Percentiles rank a stretch among this genome's conserved stretches.
Evolutionary conservation across 2,797 vertebrate species (phyloP).

Genomic region (Lacerta bilineata): DNA sequence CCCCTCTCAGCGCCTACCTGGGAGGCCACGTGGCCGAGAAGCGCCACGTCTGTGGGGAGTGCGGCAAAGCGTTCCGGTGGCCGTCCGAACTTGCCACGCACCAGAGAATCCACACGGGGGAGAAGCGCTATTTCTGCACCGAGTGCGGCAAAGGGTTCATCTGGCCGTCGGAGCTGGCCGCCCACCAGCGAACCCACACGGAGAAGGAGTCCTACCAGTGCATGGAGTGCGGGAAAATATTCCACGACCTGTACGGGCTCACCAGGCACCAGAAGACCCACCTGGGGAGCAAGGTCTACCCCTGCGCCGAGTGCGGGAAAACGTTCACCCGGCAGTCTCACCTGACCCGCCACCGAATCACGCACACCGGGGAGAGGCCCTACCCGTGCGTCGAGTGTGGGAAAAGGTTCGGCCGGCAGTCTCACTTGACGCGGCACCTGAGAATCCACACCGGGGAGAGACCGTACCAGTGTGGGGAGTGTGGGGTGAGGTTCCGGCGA

Average conservation of each 20-base stretch:
- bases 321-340: constrained; percentile 35
- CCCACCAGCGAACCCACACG: constrained; percentile 44
- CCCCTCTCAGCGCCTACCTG: background rate
- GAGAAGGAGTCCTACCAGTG: constrained; percentile 41
- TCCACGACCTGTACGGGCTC: constrained; percentile 33
- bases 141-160: constrained; percentile 42
- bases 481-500: constrained; percentile 40
- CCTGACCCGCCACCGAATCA: constrained; percentile 46
- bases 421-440: constrained; percentile 45
- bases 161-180: constrained; percentile 30
- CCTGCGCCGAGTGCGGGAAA: constrained; percentile 30
- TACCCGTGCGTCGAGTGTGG: constrained; percentile 37
- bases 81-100: constrained; percentile 33
- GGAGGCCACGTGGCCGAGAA: constrained; percentile 3
- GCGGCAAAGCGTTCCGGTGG: constrained; percentile 46
- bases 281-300: constrained; percentile 34
- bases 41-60: constrained; percentile 31
- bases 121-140: constrained; percentile 39
- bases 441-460: constrained; percentile 43
- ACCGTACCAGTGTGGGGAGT: constrained; percentile 42
- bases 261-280: constrained; percentile 44
- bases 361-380: constrained; percentile 43
- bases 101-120: constrained; percentile 31
- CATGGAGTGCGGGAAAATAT: constrained; percentile 39
- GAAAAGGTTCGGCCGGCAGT: constrained; percentile 38